Evolutionary conservation across 1,140 invertebrate species (phyloP).

Genomic region (Dolichoris vasculosae): DNA sequence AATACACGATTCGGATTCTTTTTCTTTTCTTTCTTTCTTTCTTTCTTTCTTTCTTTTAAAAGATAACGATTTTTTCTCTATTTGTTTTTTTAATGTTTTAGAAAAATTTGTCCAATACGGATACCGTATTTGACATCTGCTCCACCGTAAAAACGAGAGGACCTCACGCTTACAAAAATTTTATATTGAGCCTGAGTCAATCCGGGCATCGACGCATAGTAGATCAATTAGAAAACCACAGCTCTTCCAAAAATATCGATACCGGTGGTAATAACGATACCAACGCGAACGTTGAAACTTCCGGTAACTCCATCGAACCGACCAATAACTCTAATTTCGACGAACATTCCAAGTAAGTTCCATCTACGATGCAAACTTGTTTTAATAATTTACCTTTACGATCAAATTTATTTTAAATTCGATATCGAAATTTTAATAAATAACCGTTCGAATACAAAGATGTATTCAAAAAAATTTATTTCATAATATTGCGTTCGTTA

Average conservation of each 20-base stretch:
- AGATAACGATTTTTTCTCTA: background rate
- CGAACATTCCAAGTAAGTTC: slow-evolving; percentile 47
- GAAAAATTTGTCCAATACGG: slow-evolving; percentile 48
- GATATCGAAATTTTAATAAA: background rate
- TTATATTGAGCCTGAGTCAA: slow-evolving; percentile 59
- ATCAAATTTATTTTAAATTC: background rate
- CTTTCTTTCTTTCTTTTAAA: no score
- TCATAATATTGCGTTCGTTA: no score
- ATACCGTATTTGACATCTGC: slow-evolving; percentile 58
- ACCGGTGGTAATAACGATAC: slow-evolving; percentile 34
- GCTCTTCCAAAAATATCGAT: background rate
- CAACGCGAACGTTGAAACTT: slow-evolving; percentile 15
- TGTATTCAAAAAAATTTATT: background rate
- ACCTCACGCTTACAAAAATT: slow-evolving; percentile 61
- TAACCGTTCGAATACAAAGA: background rate
- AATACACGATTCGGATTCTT: background rate
- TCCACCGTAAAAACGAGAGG: slow-evolving; percentile 63
- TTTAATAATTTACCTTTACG: background rate
- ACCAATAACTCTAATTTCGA: slow-evolving; percentile 42
- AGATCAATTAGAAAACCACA: slow-evolving; percentile 54
- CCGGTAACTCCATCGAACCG: slow-evolving; percentile 36
- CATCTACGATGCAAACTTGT: background rate
- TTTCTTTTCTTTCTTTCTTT: no score
- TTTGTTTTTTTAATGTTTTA: slow-evolving; percentile 41
- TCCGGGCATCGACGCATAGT: slow-evolving; percentile 58